A percentile compares a stretch with the other conserved stretches of the same genome.
Evolutionary conservation across 2,797 vertebrate species (phyloP).

Genomic region (Leontopithecus rosalia): DNA sequence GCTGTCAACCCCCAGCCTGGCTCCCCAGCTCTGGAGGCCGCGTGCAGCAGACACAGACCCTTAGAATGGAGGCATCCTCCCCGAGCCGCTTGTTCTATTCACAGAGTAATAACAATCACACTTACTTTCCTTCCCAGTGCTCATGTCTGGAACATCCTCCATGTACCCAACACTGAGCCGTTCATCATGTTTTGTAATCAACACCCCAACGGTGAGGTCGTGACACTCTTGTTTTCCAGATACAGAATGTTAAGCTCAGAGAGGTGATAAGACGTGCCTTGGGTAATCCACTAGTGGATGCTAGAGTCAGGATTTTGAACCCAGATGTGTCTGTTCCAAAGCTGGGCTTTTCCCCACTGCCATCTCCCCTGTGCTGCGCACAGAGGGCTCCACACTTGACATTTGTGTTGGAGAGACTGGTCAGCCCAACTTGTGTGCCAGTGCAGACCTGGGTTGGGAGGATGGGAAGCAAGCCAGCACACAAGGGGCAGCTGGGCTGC

Average conservation of each 20-base stretch:
- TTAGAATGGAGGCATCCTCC: background rate
- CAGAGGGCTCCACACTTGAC: background rate
- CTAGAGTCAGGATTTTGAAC: background rate
- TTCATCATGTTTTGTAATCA: accelerated
- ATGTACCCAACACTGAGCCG: background rate
- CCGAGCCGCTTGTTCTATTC: too few relatives aligned
- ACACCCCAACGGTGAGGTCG: background rate
- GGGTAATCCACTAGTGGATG: background rate
- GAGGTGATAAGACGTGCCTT: background rate
- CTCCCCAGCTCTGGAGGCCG: background rate
- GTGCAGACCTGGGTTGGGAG: background rate
- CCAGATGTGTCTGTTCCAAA: background rate
- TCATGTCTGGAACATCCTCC: background rate
- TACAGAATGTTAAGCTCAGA: background rate
- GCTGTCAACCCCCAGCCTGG: background rate
- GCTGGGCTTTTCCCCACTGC: background rate
- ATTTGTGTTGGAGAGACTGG: background rate
- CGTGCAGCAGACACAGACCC: background rate
- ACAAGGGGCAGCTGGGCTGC: accelerated
- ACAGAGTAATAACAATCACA: background rate
- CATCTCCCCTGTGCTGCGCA: background rate
- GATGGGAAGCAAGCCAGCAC: background rate
- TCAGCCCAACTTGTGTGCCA: background rate
- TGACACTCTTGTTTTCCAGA: background rate
- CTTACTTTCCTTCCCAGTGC: background rate